These are phyloP conservation scores for Caenorhabditis macrosperma DNA, from an alignment of 2,888 invertebrate genomes.

Conservation along the genomic window DNA sequence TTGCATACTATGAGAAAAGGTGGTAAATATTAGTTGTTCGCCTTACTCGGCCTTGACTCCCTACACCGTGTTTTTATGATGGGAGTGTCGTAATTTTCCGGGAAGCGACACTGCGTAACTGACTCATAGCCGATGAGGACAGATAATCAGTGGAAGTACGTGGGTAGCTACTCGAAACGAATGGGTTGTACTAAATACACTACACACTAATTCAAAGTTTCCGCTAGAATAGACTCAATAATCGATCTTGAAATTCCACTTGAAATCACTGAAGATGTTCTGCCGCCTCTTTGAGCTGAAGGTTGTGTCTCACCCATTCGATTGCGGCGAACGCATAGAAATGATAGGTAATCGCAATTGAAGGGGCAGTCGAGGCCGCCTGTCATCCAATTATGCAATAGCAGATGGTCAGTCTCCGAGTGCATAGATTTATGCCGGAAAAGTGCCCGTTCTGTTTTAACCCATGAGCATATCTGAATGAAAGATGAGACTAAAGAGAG, in stretches of 20 bases:
- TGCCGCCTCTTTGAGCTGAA: no score
- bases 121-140: not conserved
- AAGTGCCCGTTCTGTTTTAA: not conserved
- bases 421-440: not conserved
- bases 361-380: constrained; percentile 3
- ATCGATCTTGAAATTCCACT: not conserved
- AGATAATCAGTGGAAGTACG: not conserved
- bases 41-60: constrained; percentile 50
- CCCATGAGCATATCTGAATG: no score
- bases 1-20: constrained; percentile 10
- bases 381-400: constrained; percentile 39
- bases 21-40: constrained; percentile 50
- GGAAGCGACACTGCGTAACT: constrained; percentile 10
- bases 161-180: not conserved
- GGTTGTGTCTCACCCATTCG: not conserved
- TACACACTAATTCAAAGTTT: constrained; percentile 10
- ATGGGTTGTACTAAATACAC: not conserved
- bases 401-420: constrained; percentile 38
- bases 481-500: no score
- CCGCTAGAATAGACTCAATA: constrained; percentile 29
- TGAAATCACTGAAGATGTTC: no score
- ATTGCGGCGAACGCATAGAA: not conserved
- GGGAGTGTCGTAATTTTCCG: constrained; percentile 40
- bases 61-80: constrained; percentile 32
- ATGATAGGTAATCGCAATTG: constrained; percentile 26